Evolutionary conservation across 2,888 invertebrate species (phyloP), one percentile per base, ranked within the genome.

Genomic region (Dolichomitus sp.): DNA sequence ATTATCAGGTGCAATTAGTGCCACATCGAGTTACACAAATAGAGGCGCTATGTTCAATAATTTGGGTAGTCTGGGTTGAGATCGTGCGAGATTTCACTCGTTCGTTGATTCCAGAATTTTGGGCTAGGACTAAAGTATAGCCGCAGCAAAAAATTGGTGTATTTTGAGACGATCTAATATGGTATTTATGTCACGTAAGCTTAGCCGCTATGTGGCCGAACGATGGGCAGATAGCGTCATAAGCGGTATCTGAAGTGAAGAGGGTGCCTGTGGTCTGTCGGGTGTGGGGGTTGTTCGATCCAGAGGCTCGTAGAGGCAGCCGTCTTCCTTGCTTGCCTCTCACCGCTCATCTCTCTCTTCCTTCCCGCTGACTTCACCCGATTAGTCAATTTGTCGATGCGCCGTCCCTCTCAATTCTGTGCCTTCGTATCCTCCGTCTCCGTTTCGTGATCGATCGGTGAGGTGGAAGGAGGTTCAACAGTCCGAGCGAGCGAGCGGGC

Each of bases 311-410:
- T 48, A 52, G 42, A 72, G 78, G 45, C 52, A 42, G 59, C 72
- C 54, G 66, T 72, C 59, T 76, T 75, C 72, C 48, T 72, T 83
- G 73, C 63, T 66, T 74, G 69, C 77, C 52, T 70, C 77, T 66
- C 79, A 69, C 50, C 63, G 75, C 74, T 77, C 84, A 75, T 86
- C 84, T 82, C 80, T 73, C 80, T 73, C 80, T 83, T 72, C 79
- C 79, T 84, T 86, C 83, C 84, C 79, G 80, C 74, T 76, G 86
- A 86, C 86, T 86, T 86, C 83, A 86, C 86, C 84, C 86, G 86
- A 86, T 86, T 86, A 86, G 86, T 84, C 86, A 86, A 86, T 86
- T 86, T 86, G 86, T 86, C 86, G 84, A 83, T 86, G 72, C 73
- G 61, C 69, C 73, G 78, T 74, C 74, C 78, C 68, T 77, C 81